A percentile compares a stretch with the other conserved stretches of the same genome.
phyloP scores from a whole-genome alignment of 2,888 invertebrate species.

The Zygothrica quintamaculata region DNA sequence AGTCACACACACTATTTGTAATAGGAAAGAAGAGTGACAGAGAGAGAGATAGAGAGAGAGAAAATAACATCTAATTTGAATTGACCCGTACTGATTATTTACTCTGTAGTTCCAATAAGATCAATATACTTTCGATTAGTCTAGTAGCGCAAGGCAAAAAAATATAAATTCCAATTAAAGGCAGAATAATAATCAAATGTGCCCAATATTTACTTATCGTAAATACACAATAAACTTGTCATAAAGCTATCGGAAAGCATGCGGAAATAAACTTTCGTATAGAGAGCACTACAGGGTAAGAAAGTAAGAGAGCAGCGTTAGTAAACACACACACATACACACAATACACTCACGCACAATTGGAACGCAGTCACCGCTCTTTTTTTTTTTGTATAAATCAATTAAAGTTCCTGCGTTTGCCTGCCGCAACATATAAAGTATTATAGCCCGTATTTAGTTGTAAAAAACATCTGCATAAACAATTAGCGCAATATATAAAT shows the following conservation, averaged over 20 bases:
- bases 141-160: too few species aligned
- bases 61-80: too few species aligned
- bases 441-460: slow-evolving; percentile 23
- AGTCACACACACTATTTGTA: too few species aligned
- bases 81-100: too few species aligned
- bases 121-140: too few species aligned
- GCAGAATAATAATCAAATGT: slow-evolving; percentile 4
- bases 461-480: neutral
- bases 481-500: slow-evolving; percentile 2
- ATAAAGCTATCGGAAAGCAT: slow-evolving; percentile 21
- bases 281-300: slow-evolving; percentile 1
- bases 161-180: too few species aligned
- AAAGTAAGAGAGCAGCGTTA: slow-evolving; percentile 1
- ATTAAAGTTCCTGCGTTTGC: slow-evolving; percentile 41
- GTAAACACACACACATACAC: neutral
- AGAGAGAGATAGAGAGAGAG: too few species aligned
- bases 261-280: neutral
- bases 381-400: slow-evolving; percentile 65
- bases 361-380: slow-evolving; percentile 7
- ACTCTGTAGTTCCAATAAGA: too few species aligned
- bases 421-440: slow-evolving; percentile 49
- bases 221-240: slow-evolving; percentile 20
- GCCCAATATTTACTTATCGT: slow-evolving; percentile 21
- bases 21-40: too few species aligned
- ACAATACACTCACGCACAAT: slow-evolving; percentile 5